Evolutionary conservation across 2,797 vertebrate genomes (phyloP).

Genomic region (Acanthiza pusilla): DNA sequence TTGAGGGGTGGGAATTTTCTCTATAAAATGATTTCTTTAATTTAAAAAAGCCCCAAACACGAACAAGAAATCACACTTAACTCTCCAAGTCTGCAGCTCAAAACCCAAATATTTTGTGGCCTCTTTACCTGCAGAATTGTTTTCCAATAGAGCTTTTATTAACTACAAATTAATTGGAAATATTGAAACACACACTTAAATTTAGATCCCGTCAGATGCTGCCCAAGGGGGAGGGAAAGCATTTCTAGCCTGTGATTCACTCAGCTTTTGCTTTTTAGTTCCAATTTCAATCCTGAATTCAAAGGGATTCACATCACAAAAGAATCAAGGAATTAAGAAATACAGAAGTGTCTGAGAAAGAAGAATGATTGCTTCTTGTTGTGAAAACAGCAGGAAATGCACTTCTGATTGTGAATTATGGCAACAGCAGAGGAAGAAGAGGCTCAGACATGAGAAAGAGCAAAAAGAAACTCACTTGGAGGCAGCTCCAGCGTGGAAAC

Average conservation of each 20-base stretch:
- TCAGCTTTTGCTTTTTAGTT: not conserved
- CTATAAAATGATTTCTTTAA: not conserved
- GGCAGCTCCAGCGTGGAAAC: slow-evolving; percentile 33
- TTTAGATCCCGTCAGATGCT: not conserved
- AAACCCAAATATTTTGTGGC: not conserved
- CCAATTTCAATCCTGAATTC: not conserved
- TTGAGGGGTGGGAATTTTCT: not conserved
- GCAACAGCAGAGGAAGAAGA: not conserved
- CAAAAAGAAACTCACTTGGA: slow-evolving; percentile 56
- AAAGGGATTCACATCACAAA: not conserved
- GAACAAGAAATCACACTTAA: not conserved
- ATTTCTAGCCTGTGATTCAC: not conserved
- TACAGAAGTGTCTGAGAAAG: not conserved
- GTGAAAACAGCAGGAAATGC: not conserved
- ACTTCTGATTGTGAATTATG: not conserved
- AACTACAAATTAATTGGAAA: not conserved
- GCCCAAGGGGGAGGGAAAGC: not conserved
- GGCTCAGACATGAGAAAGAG: not conserved
- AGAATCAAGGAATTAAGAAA: not conserved
- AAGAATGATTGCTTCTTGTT: not conserved
- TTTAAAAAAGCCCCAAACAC: accelerated
- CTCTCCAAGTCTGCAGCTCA: not conserved
- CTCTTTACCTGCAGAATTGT: not conserved
- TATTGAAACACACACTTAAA: not conserved
- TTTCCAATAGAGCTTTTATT: not conserved